Evolutionary conservation across 2,113 vertebrate genomes (phyloP).

Genomic region (Craseonycteris thonglongyai): DNA sequence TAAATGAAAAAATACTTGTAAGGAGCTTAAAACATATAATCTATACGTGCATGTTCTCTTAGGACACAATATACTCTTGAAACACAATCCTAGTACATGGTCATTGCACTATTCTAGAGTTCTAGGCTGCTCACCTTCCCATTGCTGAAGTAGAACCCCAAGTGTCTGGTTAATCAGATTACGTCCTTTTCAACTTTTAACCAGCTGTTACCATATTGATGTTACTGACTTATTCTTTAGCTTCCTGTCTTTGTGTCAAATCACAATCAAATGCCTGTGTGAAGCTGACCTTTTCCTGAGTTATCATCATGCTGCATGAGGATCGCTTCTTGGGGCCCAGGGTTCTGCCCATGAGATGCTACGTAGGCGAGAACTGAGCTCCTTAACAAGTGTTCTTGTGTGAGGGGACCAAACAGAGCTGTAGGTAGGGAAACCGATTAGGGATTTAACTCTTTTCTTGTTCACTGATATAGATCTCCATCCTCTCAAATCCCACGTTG

Average conservation of each 20-base stretch:
- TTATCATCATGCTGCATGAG: neutral
- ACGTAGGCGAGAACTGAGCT: too few relatives aligned
- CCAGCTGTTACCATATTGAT: neutral
- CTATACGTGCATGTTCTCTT: too few relatives aligned
- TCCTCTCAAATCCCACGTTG: neutral
- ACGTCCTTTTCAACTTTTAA: neutral
- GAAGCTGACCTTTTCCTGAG: conserved; percentile 5
- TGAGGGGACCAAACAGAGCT: neutral
- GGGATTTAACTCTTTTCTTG: neutral
- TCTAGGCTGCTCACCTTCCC: neutral
- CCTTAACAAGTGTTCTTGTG: neutral
- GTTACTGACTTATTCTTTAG: neutral
- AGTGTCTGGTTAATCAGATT: neutral
- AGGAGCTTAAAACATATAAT: neutral
- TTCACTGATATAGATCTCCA: neutral
- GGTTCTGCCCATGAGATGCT: neutral
- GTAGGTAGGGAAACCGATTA: neutral
- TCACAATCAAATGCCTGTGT: neutral
- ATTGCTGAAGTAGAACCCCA: neutral
- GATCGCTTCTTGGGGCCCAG: neutral
- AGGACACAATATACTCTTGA: too few relatives aligned
- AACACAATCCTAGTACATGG: neutral
- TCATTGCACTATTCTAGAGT: neutral
- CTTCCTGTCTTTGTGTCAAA: neutral
- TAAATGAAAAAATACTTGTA: neutral